Base-by-base conservation (phyloP, 1,140 invertebrate species). In the Steinernema feltiae region DNA sequence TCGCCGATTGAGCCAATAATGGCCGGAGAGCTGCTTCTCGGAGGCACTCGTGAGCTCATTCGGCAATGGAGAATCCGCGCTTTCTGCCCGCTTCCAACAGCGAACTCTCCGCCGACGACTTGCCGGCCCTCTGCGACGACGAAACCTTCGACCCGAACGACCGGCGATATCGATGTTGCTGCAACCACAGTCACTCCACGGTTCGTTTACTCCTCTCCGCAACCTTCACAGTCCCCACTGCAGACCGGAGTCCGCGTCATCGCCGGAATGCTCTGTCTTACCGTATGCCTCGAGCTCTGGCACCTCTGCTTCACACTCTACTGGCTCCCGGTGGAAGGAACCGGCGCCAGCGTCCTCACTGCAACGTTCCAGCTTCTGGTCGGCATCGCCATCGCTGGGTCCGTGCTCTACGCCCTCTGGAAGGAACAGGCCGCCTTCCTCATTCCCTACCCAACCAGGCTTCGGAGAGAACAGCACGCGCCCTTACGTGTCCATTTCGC, bases 191-290 rank as follows among this genome's bases (percentile, higher is more conserved):
- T 48, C 80, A 81, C 72, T 17, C 78, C 30, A 81, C 78, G 32
- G 81, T 81, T 53, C 46, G 76, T 74, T 41, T 17, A 77, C 27
- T 17, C 18, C 30, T 79, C 30, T 35, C 77, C 72, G 31, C 48
- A 48, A 3, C 2, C 29, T 79, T 18, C 18, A 24, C 18, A 15
- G 24, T 30, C 30, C 0, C 30, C 29, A 1, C 21, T 71, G 48
- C 78, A 81, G 79, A 81, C 80, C 3, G 79, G 79, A 17, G 79
- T 81, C 31, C 80, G 81, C n/a, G 70, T 81, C 0, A 81, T 81
- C 53, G 80, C 79, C 31, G 70, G 79, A 48, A 74, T 80, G 73
- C 41, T 81, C 21, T 82, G 73, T 69, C 31, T 82, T 1, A 81
- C 81, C 1, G 80, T 81, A 30, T 30, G 80, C 3, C 63, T 81